Evolutionary conservation across 1,140 invertebrate species (phyloP).

Genomic region (Muscidifurax raptorellus): DNA sequence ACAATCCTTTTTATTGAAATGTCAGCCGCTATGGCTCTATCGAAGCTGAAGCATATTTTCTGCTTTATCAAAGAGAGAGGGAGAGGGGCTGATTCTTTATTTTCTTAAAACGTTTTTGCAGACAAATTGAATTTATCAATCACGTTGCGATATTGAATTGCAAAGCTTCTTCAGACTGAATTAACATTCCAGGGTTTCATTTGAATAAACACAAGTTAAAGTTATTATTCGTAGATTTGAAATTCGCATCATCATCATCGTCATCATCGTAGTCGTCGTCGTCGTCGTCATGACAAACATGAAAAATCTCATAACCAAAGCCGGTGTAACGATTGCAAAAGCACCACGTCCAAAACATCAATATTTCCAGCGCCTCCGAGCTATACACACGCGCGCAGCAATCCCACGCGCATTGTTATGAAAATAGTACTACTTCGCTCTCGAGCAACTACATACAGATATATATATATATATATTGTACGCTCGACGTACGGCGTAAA

Average conservation of each 20-base stretch:
- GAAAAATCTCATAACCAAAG: too few relatives aligned
- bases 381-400: not conserved
- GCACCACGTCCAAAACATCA: not conserved
- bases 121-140: too few relatives aligned
- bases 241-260: not conserved
- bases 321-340: not conserved
- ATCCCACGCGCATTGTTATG: not conserved
- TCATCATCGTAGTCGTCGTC: not conserved
- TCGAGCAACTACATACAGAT: not conserved
- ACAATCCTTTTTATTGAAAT: not conserved
- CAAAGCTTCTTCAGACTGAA: too few relatives aligned
- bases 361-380: not conserved
- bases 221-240: not conserved
- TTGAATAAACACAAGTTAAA: not conserved
- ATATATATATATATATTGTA: too few relatives aligned
- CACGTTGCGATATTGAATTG: too few relatives aligned
- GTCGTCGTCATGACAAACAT: too few relatives aligned
- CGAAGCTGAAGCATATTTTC: too few relatives aligned
- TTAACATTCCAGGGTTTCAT: too few relatives aligned
- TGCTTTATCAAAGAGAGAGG: too few relatives aligned
- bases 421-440: not conserved
- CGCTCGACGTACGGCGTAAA: not conserved
- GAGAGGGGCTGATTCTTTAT: too few relatives aligned
- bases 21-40: not conserved
- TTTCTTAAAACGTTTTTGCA: too few relatives aligned